Evolutionary conservation across 2,113 vertebrate species (phyloP).

Genomic region (Cyphomyrus plagiostoma): DNA sequence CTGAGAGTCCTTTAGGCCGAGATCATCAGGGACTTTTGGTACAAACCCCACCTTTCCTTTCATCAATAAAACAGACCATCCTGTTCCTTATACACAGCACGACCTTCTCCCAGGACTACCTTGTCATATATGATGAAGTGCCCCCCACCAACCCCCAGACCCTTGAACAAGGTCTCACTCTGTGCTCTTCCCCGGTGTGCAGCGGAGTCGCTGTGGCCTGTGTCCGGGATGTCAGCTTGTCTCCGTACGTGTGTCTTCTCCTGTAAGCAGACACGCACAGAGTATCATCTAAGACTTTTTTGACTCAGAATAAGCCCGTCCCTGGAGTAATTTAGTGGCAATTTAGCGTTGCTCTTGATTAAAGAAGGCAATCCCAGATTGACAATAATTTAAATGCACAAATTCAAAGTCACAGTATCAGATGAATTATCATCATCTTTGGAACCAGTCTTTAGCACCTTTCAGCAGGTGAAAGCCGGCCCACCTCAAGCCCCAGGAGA

Average conservation of each 20-base stretch:
- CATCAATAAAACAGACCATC: not conserved
- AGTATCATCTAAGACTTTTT: conserved; percentile 18
- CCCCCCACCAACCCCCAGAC: not conserved
- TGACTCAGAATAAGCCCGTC: not conserved
- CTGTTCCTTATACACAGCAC: not conserved
- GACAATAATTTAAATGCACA: not conserved
- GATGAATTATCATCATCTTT: not conserved
- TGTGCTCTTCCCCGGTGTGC: conserved; percentile 41
- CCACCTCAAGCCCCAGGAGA: not conserved
- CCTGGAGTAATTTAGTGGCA: not conserved
- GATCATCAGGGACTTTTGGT: not conserved
- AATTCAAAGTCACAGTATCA: not conserved
- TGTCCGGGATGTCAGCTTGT: conserved; percentile 46
- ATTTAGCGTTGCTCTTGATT: not conserved
- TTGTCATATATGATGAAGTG: not conserved
- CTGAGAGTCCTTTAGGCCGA: not conserved
- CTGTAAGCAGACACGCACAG: conserved; percentile 49
- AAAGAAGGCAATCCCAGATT: not conserved
- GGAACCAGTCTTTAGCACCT: not conserved
- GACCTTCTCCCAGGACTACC: not conserved
- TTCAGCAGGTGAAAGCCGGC: not conserved
- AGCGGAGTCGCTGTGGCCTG: conserved; percentile 48
- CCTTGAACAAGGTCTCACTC: conserved; percentile 26
- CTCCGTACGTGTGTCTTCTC: conserved; percentile 50
- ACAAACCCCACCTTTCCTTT: not conserved